Evolutionary conservation across 2,113 vertebrate species (phyloP).

Genomic region (Pseudorhombus dupliciocellatus): DNA sequence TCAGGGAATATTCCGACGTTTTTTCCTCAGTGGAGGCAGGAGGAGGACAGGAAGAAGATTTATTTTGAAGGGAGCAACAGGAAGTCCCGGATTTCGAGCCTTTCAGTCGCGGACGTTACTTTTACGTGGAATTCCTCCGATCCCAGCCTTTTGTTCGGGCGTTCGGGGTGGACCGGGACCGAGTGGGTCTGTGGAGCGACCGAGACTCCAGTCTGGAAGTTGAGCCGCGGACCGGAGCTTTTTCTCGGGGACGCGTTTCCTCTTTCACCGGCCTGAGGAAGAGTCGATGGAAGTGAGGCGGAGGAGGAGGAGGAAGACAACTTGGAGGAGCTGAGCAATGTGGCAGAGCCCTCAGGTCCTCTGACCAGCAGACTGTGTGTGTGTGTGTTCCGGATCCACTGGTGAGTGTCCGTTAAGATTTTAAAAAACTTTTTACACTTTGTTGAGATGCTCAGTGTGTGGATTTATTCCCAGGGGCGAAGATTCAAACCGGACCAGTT

Average conservation of each 20-base stretch:
- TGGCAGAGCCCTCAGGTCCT: not conserved
- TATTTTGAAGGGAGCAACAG: constrained; percentile 43
- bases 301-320: not conserved
- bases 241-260: not conserved
- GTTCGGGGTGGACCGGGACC: not conserved
- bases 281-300: not conserved
- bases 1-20: too few species aligned
- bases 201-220: too few species aligned
- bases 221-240: not conserved
- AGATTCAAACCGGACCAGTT: too few species aligned
- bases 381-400: not conserved
- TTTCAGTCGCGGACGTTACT: not conserved
- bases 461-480: too few species aligned
- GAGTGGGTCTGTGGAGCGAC: not conserved
- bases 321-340: not conserved
- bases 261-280: not conserved
- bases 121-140: constrained; percentile 30
- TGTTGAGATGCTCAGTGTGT: too few species aligned
- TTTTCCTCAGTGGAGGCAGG: too few species aligned
- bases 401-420: not conserved
- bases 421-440: too few species aligned
- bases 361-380: not conserved
- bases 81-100: not conserved
- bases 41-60: not conserved
- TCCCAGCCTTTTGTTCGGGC: constrained; percentile 27